Percentiles rank a stretch among this genome's conserved stretches.
phyloP scores from a whole-genome alignment of 1,140 invertebrate species.

The Conus ventricosus region DNA sequence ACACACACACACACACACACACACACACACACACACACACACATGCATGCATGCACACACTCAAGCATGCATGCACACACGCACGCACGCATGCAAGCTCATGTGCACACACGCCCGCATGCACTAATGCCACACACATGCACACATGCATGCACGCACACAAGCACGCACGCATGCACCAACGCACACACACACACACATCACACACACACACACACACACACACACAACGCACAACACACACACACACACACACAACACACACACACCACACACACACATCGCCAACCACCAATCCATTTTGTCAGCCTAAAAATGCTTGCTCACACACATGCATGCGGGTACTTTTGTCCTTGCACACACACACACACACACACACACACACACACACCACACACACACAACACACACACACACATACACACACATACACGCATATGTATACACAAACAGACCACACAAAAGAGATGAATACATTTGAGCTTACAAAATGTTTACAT shows the following conservation, averaged over 20 bases:
- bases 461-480: too few species aligned
- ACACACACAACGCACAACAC: too few species aligned
- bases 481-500: too few species aligned
- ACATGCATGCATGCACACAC: background rate
- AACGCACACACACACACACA: constrained; percentile 4
- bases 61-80: background rate
- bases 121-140: too few species aligned
- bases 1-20: background rate
- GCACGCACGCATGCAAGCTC: background rate
- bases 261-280: constrained; percentile 3
- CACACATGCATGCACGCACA: background rate
- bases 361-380: constrained; percentile 17
- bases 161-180: too few species aligned
- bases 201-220: constrained; percentile 10
- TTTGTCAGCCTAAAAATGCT: too few species aligned
- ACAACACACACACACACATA: too few species aligned
- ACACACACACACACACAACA: background rate
- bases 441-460: too few species aligned
- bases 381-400: too few species aligned
- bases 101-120: background rate
- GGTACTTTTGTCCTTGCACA: background rate
- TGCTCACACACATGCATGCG: too few species aligned
- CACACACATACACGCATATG: too few species aligned
- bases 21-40: background rate
- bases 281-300: too few species aligned